A percentile compares a stretch with the other conserved stretches of the same genome.
Evolutionary conservation across 2,113 vertebrate genomes (phyloP).

Genomic region (Excalfactoria chinensis): DNA sequence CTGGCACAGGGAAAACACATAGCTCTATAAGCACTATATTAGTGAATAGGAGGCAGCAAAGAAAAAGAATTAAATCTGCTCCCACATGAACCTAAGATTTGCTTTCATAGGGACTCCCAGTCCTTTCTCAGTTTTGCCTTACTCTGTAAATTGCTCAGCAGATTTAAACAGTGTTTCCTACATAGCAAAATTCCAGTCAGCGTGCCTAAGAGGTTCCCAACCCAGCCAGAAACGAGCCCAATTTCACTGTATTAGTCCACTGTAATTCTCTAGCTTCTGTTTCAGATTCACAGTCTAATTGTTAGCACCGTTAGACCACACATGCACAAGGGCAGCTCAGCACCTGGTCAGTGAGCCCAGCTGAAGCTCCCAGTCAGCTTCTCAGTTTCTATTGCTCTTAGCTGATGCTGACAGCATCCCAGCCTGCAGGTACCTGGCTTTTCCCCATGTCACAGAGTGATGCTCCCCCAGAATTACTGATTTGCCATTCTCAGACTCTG

Average conservation of each 20-base stretch:
- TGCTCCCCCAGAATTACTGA: neutral
- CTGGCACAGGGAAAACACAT: neutral
- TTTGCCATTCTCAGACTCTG: neutral
- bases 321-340: neutral
- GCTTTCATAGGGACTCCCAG: neutral
- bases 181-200: neutral
- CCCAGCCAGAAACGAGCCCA: neutral
- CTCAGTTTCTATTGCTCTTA: neutral
- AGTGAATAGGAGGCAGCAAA: neutral
- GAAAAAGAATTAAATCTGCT: fast-evolving
- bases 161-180: neutral
- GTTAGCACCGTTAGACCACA: neutral
- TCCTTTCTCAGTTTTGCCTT: neutral
- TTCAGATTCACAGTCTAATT: neutral
- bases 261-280: neutral
- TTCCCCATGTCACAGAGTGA: neutral
- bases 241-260: neutral
- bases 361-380: neutral
- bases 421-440: neutral
- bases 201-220: neutral
- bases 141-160: neutral
- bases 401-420: neutral
- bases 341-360: neutral
- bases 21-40: neutral
- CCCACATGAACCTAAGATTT: neutral